phyloP scores from a whole-genome alignment of 2,113 vertebrate genomes.

The Thymallus thymallus region DNA sequence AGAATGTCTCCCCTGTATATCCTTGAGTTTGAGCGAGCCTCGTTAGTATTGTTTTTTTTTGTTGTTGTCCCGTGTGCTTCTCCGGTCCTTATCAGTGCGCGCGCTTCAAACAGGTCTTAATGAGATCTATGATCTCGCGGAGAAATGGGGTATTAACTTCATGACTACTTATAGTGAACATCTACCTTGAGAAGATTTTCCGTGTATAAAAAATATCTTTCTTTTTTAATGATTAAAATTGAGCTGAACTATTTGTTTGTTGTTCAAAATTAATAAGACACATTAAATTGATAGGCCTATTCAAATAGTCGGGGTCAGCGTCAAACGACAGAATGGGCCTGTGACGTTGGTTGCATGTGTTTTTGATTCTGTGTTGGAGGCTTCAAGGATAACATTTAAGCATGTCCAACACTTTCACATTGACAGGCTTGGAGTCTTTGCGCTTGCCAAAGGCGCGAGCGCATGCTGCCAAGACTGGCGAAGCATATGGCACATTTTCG shows the following conservation, averaged over 20 bases:
- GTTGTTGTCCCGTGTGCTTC: too few relatives aligned
- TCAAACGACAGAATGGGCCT: not conserved
- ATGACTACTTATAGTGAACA: too few relatives aligned
- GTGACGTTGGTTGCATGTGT: not conserved
- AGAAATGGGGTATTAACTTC: too few relatives aligned
- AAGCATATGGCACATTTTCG: constrained; percentile 9
- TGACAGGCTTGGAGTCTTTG: constrained; percentile 5
- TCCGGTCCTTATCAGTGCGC: constrained; percentile 13
- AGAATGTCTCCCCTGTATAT: not conserved
- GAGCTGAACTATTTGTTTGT: not conserved
- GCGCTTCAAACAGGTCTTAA: constrained; percentile 16
- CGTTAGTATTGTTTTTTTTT: not conserved
- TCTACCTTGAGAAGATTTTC: too few relatives aligned
- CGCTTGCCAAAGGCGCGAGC: constrained; percentile 8
- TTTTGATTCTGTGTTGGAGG: not conserved
- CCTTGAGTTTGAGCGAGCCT: not conserved
- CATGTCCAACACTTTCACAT: not conserved
- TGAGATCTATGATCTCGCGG: constrained; percentile 4
- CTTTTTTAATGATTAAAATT: too few relatives aligned
- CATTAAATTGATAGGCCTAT: not conserved
- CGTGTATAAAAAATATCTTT: too few relatives aligned
- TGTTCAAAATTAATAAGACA: not conserved
- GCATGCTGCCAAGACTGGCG: constrained; percentile 2
- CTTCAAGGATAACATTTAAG: not conserved
- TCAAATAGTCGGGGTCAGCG: not conserved